phyloP scores from a whole-genome alignment of 1,140 invertebrate species.

The Cydia amplana region DNA sequence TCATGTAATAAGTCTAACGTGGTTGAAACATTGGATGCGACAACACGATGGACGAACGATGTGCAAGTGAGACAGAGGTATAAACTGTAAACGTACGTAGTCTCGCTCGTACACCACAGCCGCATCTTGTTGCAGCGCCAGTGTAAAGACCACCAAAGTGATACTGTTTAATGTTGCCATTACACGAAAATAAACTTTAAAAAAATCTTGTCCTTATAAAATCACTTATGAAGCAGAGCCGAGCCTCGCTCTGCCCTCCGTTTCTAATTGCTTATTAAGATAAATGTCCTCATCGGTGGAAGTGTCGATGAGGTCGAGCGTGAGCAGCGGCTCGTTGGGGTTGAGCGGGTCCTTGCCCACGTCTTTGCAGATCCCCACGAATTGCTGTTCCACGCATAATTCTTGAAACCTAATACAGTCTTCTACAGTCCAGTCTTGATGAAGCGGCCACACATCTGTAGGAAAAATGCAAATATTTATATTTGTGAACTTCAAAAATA shows the following conservation, averaged over 20 bases:
- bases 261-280: conserved; percentile 76
- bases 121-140: too few species aligned
- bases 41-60: too few species aligned
- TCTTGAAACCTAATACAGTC: conserved; percentile 81
- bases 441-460: conserved; percentile 79
- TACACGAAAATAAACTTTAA: conserved; percentile 26
- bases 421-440: conserved; percentile 81
- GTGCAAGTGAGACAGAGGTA: too few species aligned
- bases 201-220: background rate
- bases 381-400: conserved; percentile 79
- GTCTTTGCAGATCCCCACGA: conserved; percentile 79
- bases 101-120: too few species aligned
- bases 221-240: conserved; percentile 50
- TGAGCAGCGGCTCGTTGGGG: conserved; percentile 74
- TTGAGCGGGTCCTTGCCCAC: conserved; percentile 74
- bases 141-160: background rate
- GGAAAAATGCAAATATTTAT: conserved; percentile 30
- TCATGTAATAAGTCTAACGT: conserved; percentile 17
- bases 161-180: conserved; percentile 20
- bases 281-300: conserved; percentile 78
- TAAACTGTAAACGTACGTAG: too few species aligned
- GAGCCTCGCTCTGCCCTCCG: conserved; percentile 75
- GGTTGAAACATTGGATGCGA: background rate
- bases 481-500: too few species aligned
- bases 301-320: conserved; percentile 80